Evolutionary conservation across 2,888 invertebrate genomes (phyloP), one percentile per base, ranked within the genome.

Genomic region (Ophioninae sp.): DNA sequence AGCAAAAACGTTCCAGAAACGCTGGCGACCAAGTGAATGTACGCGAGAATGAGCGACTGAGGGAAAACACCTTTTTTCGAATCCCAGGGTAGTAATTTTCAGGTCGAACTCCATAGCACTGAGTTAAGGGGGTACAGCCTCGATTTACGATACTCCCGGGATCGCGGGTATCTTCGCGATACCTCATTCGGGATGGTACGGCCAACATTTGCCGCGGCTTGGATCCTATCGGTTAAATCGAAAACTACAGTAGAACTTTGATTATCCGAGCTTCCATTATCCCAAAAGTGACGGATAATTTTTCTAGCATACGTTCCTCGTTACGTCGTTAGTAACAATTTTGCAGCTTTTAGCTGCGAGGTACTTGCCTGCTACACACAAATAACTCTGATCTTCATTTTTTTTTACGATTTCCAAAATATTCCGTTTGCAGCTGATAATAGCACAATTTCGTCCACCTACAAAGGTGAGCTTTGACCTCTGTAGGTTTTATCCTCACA

Each of bases 21-120:
- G 65, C 41, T 30, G 72, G 77, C 17, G 79, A 74, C 57, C 20
- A 56, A 65, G 68, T 73, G 78, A 76, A 81, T 72, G 69, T 70
- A 72, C 59, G 62, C 20, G 78, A 23, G 62, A 70, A 80, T 68
- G 67, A 75, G 56, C 62, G 64, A 69, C 70, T 50, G 72, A 67
- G 73, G 57, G 62, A n/a, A 72, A 79, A 69, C 76, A 83, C 78
- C 80, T 87, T 86, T 30, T 86, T 85, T 85, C 85, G 84, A 87
- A 87, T 88, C 87, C 88, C 87, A 68, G 73, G 86, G 84, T 84
- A 83, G 86, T 87, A 87, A 87, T 88, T 87, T 86, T 82, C 86
- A 86, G 81, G 80, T 30, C 61, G 77, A 85, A 77, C 78, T 81
- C 82, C 83, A 83, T 73, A 59, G 81, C 85, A 80, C 81, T 81